phyloP scores from a whole-genome alignment of 1,140 invertebrate species.

The Euwallacea fornicatus region DNA sequence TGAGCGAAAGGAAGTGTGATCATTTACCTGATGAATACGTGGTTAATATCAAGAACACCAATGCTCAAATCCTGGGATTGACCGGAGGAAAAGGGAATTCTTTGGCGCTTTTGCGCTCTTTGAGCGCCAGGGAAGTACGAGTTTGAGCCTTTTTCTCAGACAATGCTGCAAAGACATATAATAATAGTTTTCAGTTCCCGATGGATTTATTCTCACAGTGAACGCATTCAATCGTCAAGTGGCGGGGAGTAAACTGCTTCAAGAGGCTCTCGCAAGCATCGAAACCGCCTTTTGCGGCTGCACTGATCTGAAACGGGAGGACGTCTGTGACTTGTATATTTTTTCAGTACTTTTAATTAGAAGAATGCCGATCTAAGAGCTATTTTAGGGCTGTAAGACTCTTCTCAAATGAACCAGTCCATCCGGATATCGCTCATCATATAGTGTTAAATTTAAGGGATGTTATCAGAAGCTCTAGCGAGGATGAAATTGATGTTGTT shows the following conservation, averaged over 20 bases:
- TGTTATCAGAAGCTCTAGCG: conserved; percentile 19
- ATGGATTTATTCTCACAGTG: conserved; percentile 46
- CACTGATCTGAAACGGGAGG: conserved; percentile 41
- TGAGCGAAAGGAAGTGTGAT: conserved; percentile 33
- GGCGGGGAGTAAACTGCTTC: conserved; percentile 41
- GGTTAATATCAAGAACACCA: conserved; percentile 33
- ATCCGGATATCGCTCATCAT: conserved; percentile 28
- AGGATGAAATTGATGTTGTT: conserved; percentile 17
- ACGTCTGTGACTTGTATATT: conserved; percentile 45
- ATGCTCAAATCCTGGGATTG: conserved; percentile 41
- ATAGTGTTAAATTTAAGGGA: conserved; percentile 22
- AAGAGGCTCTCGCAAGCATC: conserved; percentile 40
- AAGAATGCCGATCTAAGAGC: neutral
- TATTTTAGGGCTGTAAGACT: conserved; percentile 44
- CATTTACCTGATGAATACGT: conserved; percentile 37
- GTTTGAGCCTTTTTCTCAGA: too few species aligned
- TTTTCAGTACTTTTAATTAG: neutral
- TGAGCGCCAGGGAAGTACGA: conserved; percentile 52
- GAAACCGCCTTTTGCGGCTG: conserved; percentile 46
- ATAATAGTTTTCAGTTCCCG: conserved; percentile 41
- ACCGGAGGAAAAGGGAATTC: conserved; percentile 76
- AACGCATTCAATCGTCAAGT: conserved; percentile 42
- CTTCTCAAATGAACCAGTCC: conserved; percentile 42
- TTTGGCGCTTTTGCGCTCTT: conserved; percentile 61
- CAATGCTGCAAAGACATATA: too few species aligned